phyloP scores from a whole-genome alignment of 2,113 vertebrate species.

The Rhynchopsitta pachyrhyncha region DNA sequence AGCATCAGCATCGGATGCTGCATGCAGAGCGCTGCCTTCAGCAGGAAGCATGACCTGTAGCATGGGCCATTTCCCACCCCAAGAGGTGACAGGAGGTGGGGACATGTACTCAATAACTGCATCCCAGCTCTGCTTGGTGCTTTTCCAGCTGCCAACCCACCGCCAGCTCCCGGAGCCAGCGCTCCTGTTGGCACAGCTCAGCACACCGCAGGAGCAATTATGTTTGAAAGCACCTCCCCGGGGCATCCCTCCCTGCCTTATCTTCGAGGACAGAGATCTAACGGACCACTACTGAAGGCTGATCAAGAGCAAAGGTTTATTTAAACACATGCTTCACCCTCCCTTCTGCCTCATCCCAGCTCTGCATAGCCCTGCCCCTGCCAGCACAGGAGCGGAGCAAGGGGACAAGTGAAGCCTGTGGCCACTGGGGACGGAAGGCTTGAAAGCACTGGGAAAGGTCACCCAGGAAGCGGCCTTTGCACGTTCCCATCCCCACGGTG shows the following conservation, averaged over 20 bases:
- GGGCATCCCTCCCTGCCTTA: slow-evolving; percentile 24
- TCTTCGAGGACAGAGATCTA: not conserved
- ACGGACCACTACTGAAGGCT: slow-evolving; percentile 36
- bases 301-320: not conserved
- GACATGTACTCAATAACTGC: fast-evolving
- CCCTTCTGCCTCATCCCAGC: not conserved
- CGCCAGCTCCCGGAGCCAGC: fast-evolving
- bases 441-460: slow-evolving; percentile 20
- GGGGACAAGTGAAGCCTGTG: fast-evolving
- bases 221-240: not conserved
- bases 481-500: not conserved
- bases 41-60: fast-evolving
- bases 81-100: not conserved
- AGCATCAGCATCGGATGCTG: not conserved
- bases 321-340: not conserved
- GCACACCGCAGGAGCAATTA: not conserved
- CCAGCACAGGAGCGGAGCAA: not conserved
- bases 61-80: not conserved
- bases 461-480: not conserved
- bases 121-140: not conserved
- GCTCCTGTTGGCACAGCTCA: not conserved
- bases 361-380: fast-evolving
- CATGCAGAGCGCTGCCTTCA: fast-evolving
- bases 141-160: not conserved
- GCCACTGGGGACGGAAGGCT: not conserved